Evolutionary conservation across 2,113 vertebrate species (phyloP).

Genomic region (Elachura formosa): DNA sequence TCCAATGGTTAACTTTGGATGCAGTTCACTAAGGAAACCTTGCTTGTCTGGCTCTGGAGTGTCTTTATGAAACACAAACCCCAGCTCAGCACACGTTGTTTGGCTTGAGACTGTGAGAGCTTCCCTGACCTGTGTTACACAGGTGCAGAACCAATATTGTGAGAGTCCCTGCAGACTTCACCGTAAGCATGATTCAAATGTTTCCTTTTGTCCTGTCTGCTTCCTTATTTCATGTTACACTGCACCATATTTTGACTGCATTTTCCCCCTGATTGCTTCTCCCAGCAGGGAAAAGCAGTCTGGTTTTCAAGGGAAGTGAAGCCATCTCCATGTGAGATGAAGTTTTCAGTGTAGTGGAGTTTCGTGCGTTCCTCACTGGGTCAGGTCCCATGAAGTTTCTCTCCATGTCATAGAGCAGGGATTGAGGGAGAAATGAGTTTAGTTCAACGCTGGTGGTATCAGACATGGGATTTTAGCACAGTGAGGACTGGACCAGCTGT

Average conservation of each 20-base stretch:
- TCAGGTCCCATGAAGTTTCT: not conserved
- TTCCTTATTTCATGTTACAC: constrained; percentile 11
- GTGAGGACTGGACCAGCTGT: not conserved
- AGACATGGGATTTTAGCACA: rapidly evolving
- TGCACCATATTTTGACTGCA: not conserved
- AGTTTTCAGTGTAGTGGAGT: not conserved
- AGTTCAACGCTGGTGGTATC: not conserved
- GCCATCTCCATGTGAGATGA: not conserved
- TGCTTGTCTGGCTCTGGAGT: constrained; percentile 2
- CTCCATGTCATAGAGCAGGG: not conserved
- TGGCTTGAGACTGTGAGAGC: constrained; percentile 31
- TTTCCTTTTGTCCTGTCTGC: constrained; percentile 42
- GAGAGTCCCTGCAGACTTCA: not conserved
- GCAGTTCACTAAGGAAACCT: not conserved
- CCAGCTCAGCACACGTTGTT: not conserved
- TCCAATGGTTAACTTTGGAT: not conserved
- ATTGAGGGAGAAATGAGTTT: not conserved
- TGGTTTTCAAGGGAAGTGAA: not conserved
- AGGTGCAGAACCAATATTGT: constrained; percentile 29
- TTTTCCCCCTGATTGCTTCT: not conserved
- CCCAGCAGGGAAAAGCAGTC: not conserved
- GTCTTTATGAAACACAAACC: constrained; percentile 19
- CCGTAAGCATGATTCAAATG: not conserved
- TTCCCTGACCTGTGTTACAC: constrained; percentile 26
- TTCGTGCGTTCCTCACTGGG: not conserved